Evolutionary conservation across 2,797 vertebrate genomes (phyloP), one percentile per base, ranked within the genome.

Genomic region (Spinus olivaceus): DNA sequence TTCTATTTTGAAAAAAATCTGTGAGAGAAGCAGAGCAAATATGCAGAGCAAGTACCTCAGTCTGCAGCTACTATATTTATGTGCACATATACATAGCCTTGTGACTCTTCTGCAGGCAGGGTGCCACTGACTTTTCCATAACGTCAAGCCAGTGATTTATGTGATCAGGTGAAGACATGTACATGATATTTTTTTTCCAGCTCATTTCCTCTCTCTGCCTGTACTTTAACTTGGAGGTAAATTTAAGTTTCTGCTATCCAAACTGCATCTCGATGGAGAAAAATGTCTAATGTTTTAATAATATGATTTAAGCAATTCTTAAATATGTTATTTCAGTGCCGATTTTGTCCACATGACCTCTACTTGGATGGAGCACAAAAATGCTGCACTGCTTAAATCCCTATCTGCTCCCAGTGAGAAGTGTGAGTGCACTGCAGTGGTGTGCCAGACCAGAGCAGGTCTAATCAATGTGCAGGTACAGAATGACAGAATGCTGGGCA

Each of bases 111-210:
- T 37, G 41, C 1, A 8, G 94, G 81, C 90, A 76, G 67, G 50
- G 33, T 79, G 88, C 82, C 96, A 88, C 20, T 85, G 80, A 69
- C 70, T 90, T 93, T 91, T 86, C 92, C 77, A 46, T 88, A 66
- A 59, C 0, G 56, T 88, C 86, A 92, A 95, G 65, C 35, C 61
- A 93, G 67, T 83, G 83, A 96, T 96, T 96, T 96, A 81, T 91
- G 73, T 73, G 73, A 94, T 93, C 93, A 95, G 81, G 92, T 88
- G 93, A 94, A 94, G 93, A 96, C 84, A 90, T 51, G 54, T 85
- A 93, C 73, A 65, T 46, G 72, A 83, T 70, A 85, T 94, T 95
- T 87, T 95, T 95, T 96, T 94, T 56, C 86, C 77, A 69, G 70
- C 83, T 95, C 71, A 41, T 92, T 96, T 96, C 83, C 94, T 96